Base-by-base conservation (phyloP, 1,140 invertebrate genomes). In the Saccostrea echinata region DNA sequence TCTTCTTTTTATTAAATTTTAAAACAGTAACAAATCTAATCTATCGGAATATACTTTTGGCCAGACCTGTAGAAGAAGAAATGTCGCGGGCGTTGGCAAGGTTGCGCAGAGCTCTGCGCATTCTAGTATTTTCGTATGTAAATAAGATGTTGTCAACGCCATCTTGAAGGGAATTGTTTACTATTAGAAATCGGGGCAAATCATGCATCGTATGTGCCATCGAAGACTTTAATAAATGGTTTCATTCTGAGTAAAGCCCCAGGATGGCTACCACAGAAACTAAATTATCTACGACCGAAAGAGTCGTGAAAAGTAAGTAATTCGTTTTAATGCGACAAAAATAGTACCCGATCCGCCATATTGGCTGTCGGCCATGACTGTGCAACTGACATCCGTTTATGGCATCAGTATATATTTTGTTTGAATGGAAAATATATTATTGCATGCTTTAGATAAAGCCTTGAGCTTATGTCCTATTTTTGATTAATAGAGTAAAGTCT, bases 241-340 rank as follows among this genome's bases (percentile, higher is more conserved):
- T 87, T 91, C 91, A 87, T 89, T 89, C 86, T 83, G 80, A 88
- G 80, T 83, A 90, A 91, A 92, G 91, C 91, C 91, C 90, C 87
- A 94, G 89, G 90, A 94, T 94, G 94, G 92, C 94, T 92, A 92
- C 92, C 55, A 92, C 93, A 90, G 94, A 94, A 88, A 91, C 91
- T 92, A 97, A 97, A 95, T 95, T 96, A 93, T 96, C 96, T 91
- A 97, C 97, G 91, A 97, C 96, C 93, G 97, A 97, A 91, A 96
- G 97, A 94, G 96, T 97, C 93, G 96, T 97, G 91, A 96, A 97
- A 96, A 96, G 97, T 97, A 96, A 97, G 96, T 95, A 86, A 85
- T 64, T 85, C 61, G 76, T 57, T 85, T 27, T 68, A 64, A 85
- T 84, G 82, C 55, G 84, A 87, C 86, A 87, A 86, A 87, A 87